Percentiles rank a stretch among this genome's conserved stretches.
phyloP scores from a whole-genome alignment of 1,140 invertebrate species.

The Drosophila pallidifrons region DNA sequence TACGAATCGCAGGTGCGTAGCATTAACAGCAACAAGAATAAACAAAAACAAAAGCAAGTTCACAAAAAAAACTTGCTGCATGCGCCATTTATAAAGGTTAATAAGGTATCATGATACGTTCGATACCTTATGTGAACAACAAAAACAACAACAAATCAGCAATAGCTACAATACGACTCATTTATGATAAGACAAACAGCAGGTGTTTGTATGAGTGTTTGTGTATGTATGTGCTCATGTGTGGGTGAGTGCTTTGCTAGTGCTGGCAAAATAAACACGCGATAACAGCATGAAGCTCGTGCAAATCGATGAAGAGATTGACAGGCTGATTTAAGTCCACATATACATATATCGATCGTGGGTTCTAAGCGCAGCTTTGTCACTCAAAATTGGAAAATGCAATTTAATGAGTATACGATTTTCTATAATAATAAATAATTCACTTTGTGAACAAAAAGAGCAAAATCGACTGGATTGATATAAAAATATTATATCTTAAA shows the following conservation, averaged over 20 bases:
- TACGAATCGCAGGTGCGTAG: conserved; percentile 71
- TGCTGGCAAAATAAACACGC: conserved; percentile 15
- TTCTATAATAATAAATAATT: neutral
- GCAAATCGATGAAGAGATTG: conserved; percentile 18
- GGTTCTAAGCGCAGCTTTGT: neutral
- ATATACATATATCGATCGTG: neutral
- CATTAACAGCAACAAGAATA: neutral
- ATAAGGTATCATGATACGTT: conserved; percentile 51
- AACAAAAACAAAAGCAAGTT: conserved; percentile 18
- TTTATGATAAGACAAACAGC: conserved; percentile 57
- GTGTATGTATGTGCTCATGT: conserved; percentile 13
- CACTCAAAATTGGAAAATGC: neutral
- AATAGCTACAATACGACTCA: conserved; percentile 23
- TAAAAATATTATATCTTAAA: no score
- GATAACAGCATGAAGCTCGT: conserved; percentile 13
- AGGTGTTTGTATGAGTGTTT: neutral
- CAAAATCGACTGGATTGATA: no score
- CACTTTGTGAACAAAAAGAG: no score
- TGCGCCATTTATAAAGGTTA: conserved; percentile 56
- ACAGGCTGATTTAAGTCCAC: neutral
- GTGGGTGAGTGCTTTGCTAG: conserved; percentile 12
- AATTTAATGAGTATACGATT: neutral
- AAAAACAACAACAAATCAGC: conserved; percentile 32
- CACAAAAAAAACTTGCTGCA: conserved; percentile 32
- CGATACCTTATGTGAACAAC: conserved; percentile 18